Conservation (phyloP, 2,113 vertebrate species). For the Elaphurus davidianus region DNA sequence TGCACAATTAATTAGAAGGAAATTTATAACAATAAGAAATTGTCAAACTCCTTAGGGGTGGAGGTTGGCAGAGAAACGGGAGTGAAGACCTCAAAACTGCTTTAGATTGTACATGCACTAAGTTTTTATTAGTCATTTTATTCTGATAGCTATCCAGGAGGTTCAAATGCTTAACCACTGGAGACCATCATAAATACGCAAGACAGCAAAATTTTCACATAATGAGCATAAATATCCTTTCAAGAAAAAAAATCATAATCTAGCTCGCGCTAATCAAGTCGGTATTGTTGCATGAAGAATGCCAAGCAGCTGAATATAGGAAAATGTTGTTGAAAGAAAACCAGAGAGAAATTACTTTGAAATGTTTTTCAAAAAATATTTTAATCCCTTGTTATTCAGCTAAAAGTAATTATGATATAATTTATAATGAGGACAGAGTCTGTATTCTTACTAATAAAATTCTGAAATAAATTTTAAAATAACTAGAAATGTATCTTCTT, state of each 20-base stretch:
- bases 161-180: constrained; percentile 76
- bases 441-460: constrained; percentile 47
- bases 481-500: neutral
- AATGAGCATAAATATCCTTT: constrained; percentile 84
- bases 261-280: constrained; percentile 79
- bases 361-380: constrained; percentile 66
- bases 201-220: constrained; percentile 73
- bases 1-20: constrained; percentile 44
- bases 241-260: constrained; percentile 81
- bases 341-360: constrained; percentile 68
- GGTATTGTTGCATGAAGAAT: constrained; percentile 81
- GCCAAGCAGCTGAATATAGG: constrained; percentile 72
- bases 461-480: constrained; percentile 34
- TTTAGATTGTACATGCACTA: constrained; percentile 60
- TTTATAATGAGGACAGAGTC: constrained; percentile 61
- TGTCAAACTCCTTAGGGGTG: constrained; percentile 3
- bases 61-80: constrained; percentile 1
- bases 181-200: constrained; percentile 77
- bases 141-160: constrained; percentile 72
- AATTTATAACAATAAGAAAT: constrained; percentile 54
- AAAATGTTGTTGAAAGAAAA: constrained; percentile 50
- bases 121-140: constrained; percentile 79
- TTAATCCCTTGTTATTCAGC: constrained; percentile 67
- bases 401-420: constrained; percentile 69
- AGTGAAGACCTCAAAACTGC: constrained; percentile 68